Evolutionary conservation across 2,888 invertebrate genomes (phyloP).

Genomic region (Drosophila putrida): DNA sequence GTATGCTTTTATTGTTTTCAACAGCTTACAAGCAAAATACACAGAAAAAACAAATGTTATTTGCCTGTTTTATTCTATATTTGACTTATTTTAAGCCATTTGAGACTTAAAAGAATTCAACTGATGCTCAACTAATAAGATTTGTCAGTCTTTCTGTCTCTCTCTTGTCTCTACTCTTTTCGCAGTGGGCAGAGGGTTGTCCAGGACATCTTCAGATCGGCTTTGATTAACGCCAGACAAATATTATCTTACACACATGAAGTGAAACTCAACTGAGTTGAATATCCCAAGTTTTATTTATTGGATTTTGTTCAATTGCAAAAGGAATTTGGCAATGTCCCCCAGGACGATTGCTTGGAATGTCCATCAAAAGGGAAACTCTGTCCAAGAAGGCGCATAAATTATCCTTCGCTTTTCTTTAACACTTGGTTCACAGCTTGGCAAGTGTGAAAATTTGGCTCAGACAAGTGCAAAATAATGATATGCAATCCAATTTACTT

Average conservation of each 20-base stretch:
- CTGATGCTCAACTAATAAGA: conserved; percentile 3
- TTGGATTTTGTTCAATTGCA: conserved; percentile 66
- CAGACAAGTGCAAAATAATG: conserved; percentile 80
- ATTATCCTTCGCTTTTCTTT: conserved; percentile 68
- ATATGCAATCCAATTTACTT: conserved; percentile 78
- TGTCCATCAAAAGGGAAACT: conserved; percentile 75
- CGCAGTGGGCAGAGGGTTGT: conserved; percentile 14
- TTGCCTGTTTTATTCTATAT: not conserved
- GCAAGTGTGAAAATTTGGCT: conserved; percentile 74
- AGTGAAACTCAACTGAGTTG: conserved; percentile 7
- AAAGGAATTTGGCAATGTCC: conserved; percentile 47
- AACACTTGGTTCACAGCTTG: conserved; percentile 12
- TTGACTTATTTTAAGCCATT: not conserved
- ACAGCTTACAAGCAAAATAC: conserved; percentile 25
- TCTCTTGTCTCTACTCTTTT: not conserved
- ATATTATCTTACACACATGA: conserved; percentile 59
- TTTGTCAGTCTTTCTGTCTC: conserved; percentile 9
- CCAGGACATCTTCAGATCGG: conserved; percentile 1
- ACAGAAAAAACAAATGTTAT: conserved; percentile 7
- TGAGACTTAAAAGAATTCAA: not conserved
- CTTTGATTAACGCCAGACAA: conserved; percentile 58
- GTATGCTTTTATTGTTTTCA: conserved; percentile 68
- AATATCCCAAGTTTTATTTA: conserved; percentile 65
- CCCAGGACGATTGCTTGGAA: conserved; percentile 64
- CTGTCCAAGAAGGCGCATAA: conserved; percentile 68